Conservation (phyloP, 2,888 invertebrate species). For the Sminthurinus aureus region DNA sequence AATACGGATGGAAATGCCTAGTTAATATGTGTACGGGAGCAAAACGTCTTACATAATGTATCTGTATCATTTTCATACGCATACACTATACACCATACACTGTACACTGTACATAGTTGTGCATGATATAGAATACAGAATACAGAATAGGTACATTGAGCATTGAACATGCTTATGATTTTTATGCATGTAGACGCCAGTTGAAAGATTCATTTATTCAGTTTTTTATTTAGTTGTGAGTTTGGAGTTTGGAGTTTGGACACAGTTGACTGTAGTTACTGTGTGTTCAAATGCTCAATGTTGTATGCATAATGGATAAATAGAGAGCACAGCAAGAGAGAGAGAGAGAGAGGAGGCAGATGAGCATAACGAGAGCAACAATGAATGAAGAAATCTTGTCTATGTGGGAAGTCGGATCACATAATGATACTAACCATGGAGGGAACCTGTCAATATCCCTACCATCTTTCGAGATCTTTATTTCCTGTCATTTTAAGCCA, state of each 20-base stretch:
- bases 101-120: too few relatives aligned
- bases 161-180: too few relatives aligned
- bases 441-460: constrained; percentile 49
- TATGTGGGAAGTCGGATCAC: constrained; percentile 48
- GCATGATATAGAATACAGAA: too few relatives aligned
- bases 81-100: too few relatives aligned
- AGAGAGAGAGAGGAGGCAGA: not conserved
- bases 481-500: constrained; percentile 52
- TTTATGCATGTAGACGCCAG: not conserved
- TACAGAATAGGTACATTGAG: too few relatives aligned
- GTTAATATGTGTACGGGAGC: not conserved
- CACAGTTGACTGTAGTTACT: not conserved
- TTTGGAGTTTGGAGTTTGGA: constrained; percentile 3
- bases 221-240: too few relatives aligned
- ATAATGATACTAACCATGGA: constrained; percentile 47
- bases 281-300: not conserved
- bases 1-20: not conserved
- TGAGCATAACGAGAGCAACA: constrained; percentile 36
- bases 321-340: too few relatives aligned
- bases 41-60: not conserved
- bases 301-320: too few relatives aligned
- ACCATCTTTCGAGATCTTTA: constrained; percentile 45
- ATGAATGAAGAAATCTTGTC: constrained; percentile 46
- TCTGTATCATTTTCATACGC: too few relatives aligned
- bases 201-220: not conserved